Evolutionary conservation across 2,113 vertebrate species (phyloP).

Genomic region (Tretioscincus oriximinensis): DNA sequence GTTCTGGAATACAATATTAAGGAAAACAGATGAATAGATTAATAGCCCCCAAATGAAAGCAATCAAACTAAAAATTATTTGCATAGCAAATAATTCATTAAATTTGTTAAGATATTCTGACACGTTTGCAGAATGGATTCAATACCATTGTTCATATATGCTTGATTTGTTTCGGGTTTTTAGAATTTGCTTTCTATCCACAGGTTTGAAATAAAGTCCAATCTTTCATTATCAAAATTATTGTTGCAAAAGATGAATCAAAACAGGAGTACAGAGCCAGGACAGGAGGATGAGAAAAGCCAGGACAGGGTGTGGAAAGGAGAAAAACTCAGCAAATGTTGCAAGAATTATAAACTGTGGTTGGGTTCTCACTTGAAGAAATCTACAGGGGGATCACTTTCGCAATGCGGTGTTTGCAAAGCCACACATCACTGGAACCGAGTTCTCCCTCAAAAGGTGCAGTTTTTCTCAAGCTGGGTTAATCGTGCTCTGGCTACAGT

Average conservation of each 20-base stretch:
- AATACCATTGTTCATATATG: constrained; percentile 40
- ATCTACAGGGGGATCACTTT: no score
- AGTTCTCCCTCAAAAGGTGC: no score
- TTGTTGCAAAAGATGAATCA: neutral
- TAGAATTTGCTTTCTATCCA: neutral
- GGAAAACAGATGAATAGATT: constrained; percentile 63
- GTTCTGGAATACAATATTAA: constrained; percentile 60
- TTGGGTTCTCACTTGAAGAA: no score
- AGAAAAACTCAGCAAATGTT: no score
- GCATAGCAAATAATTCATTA: constrained; percentile 31
- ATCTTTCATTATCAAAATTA: neutral
- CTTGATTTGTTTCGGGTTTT: constrained; percentile 5
- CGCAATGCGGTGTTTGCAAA: no score
- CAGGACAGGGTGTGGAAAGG: no score
- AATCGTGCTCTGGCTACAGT: no score
- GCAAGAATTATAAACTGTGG: no score
- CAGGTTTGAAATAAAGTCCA: neutral
- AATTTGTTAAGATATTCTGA: constrained; percentile 49
- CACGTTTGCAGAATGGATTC: constrained; percentile 36
- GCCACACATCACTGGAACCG: no score
- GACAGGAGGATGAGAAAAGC: no score
- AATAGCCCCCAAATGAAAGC: constrained; percentile 37
- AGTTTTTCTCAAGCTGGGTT: no score
- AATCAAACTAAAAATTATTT: constrained; percentile 47
- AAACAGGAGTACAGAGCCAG: neutral